Evolutionary conservation across 2,113 vertebrate genomes (phyloP), one percentile per base, ranked within the genome.

Genomic region (Gallinago undulata): DNA sequence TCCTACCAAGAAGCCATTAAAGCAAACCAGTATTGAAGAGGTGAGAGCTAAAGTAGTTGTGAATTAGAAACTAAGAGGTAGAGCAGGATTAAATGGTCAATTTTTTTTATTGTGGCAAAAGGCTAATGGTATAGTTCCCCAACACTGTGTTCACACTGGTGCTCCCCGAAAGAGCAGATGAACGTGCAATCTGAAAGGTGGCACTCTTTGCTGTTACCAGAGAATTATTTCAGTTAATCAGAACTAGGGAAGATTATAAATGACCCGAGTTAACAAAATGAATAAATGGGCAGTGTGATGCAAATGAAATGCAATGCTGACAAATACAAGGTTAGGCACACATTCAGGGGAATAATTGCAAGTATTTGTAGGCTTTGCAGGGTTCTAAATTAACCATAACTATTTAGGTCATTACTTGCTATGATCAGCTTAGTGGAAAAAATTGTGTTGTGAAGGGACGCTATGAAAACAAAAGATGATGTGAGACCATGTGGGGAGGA

Each of bases 241-340:
- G 66, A 84, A 81, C 48, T 57, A 25, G 45, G 56, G 59, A 91
- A 89, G 76, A 82, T 69, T 91, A 74, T 84, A 92, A 93, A 14
- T 91, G 80, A 94, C 80, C 69, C 33, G 57, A 41, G 76, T 91
- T 96, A 94, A 93, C 80, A 87, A 89, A 89, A 62, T 47, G 76
- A 59, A 70, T 89, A 93, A 84, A 84, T 37, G 51, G 94, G 48
- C 77, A 87, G 48, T 19, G 56, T 64, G 83, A 79, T 73, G 67
- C 35, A 69, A 66, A 67, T 47, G 67, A 89, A 94, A 60, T 31
- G 48, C 80, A 79, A 9, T 56, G 73, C 56, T 84, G 48, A 82
- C 56, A 90, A 81, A 91, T 12, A 64, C 41, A 78, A 79, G 30
- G 37, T 41, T 84, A 64, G 90, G 35, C 25, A 39, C 35, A 62